Conservation (phyloP, 2,113 vertebrate genomes). For the Dinomys branickii region DNA sequence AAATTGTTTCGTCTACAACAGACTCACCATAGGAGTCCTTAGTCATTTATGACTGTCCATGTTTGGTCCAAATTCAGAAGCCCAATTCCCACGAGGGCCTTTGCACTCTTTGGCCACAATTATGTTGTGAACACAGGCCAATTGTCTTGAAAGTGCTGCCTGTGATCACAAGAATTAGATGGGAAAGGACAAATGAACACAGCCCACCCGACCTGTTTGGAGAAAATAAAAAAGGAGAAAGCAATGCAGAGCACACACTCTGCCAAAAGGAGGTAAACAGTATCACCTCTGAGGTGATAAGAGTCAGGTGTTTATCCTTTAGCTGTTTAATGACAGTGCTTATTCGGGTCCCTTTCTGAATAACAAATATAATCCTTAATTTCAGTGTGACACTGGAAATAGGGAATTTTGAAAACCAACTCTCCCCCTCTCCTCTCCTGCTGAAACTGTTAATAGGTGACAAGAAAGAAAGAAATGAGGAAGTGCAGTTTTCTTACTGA, state of each 20-base stretch:
- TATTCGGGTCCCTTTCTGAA: neutral
- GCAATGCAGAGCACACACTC: neutral
- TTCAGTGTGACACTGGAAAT: neutral
- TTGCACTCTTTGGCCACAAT: neutral
- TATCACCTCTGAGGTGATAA: neutral
- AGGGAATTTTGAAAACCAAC: conserved; percentile 11
- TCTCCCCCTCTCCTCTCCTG: neutral
- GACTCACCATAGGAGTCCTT: neutral
- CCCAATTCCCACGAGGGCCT: neutral
- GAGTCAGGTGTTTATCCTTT: neutral
- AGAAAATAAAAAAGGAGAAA: neutral
- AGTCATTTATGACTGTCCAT: conserved; percentile 38
- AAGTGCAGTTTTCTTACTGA: conserved; percentile 34
- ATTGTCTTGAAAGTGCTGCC: conserved; percentile 36
- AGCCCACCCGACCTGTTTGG: neutral
- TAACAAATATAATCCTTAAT: neutral
- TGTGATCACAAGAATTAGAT: neutral
- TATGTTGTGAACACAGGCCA: conserved; percentile 17
- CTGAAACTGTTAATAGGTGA: neutral
- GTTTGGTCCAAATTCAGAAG: conserved; percentile 25
- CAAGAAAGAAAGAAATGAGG: conserved; percentile 3
- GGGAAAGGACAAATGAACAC: neutral
- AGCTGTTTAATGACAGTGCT: neutral
- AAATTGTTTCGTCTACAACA: neutral
- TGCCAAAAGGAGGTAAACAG: neutral